Conservation (phyloP, 2,113 vertebrate species). For the Lepidiolamprologus cunningtoni region DNA sequence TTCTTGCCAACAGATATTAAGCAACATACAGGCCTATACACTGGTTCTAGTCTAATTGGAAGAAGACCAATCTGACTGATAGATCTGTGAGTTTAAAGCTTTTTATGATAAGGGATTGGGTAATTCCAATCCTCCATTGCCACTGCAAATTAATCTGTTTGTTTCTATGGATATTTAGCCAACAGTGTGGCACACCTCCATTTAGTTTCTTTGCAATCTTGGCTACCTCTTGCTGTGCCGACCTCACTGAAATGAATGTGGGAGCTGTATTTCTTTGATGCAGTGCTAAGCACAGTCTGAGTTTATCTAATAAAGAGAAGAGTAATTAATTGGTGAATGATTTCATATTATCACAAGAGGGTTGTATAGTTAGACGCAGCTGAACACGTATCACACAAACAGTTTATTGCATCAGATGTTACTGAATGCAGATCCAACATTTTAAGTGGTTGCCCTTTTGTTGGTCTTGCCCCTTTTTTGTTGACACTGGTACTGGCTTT, state of each 20-base stretch:
- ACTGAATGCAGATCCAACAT: slow-evolving; percentile 66
- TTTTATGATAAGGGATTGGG: neutral
- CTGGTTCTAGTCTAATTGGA: neutral
- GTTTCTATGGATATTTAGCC: neutral
- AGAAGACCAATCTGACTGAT: neutral
- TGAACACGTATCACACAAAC: neutral
- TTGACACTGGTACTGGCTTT: slow-evolving; percentile 27
- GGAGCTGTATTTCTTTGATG: neutral
- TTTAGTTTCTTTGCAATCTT: neutral
- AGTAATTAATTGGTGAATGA: neutral
- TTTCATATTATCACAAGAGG: neutral
- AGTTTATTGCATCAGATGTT: slow-evolving; percentile 13
- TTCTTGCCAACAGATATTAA: neutral
- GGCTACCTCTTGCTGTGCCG: neutral
- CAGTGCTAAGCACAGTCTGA: neutral
- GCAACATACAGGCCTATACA: neutral
- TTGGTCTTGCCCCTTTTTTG: slow-evolving; percentile 56
- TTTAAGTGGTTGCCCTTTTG: slow-evolving; percentile 45
- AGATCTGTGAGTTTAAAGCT: neutral
- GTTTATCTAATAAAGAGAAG: neutral
- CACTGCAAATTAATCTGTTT: neutral
- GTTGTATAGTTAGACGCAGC: neutral
- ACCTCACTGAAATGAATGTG: neutral
- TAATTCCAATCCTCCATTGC: neutral
- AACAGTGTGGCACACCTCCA: neutral